Evolutionary conservation across 2,797 vertebrate genomes (phyloP).

Genomic region (Tangara arthus): DNA sequence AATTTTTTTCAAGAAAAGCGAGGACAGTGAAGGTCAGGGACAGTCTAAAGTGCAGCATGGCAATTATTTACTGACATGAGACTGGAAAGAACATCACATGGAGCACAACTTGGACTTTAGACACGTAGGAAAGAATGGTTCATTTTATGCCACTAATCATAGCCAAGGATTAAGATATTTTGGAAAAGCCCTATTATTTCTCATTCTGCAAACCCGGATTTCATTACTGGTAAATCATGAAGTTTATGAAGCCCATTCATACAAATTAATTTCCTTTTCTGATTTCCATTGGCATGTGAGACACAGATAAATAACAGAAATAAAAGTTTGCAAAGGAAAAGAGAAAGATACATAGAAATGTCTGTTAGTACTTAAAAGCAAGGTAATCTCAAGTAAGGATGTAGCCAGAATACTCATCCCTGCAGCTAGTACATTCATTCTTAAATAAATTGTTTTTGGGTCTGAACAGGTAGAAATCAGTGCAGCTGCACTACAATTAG

Average conservation of each 20-base stretch:
- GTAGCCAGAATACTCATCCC: not conserved
- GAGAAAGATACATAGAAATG: not conserved
- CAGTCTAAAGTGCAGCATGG: not conserved
- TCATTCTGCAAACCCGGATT: slow-evolving; percentile 40
- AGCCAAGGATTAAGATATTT: slow-evolving; percentile 62
- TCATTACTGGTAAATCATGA: slow-evolving; percentile 43
- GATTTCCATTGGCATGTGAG: slow-evolving; percentile 24
- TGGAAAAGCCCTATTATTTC: slow-evolving; percentile 55
- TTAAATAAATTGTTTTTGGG: not conserved
- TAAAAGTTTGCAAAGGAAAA: not conserved
- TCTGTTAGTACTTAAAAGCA: not conserved
- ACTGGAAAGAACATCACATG: slow-evolving; percentile 58
- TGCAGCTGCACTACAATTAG: not conserved
- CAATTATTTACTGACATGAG: slow-evolving; percentile 51
- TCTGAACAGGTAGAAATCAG: not conserved
- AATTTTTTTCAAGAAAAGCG: not conserved
- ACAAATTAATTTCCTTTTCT: slow-evolving; percentile 38
- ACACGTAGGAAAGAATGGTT: slow-evolving; percentile 52
- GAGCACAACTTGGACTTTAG: slow-evolving; percentile 26
- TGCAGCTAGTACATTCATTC: not conserved
- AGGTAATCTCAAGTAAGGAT: not conserved
- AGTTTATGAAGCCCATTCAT: slow-evolving; percentile 29
- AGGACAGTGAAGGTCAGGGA: not conserved
- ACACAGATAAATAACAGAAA: not conserved
- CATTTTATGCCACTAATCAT: slow-evolving; percentile 49